Evolutionary conservation across 2,797 vertebrate genomes (phyloP).

Genomic region (Varecia variegata): DNA sequence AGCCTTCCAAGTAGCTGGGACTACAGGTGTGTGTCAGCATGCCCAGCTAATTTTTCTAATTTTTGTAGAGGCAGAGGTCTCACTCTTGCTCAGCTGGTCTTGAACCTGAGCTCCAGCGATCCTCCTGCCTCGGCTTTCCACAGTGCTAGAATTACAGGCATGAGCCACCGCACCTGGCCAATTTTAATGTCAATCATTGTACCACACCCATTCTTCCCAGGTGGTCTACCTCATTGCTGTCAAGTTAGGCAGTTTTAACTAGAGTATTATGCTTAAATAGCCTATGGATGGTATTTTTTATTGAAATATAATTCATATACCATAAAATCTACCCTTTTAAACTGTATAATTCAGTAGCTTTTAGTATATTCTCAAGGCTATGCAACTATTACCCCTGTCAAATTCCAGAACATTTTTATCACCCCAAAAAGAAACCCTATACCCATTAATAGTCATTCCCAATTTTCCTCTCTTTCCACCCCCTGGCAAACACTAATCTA

Average conservation of each 20-base stretch:
- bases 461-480: background rate
- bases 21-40: too few relatives aligned
- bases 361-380: background rate
- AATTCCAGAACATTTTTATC: background rate
- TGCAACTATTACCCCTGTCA: background rate
- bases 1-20: too few relatives aligned
- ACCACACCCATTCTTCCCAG: background rate
- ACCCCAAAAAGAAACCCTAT: background rate
- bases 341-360: background rate
- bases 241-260: slow-evolving; percentile 5
- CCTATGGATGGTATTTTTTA: background rate
- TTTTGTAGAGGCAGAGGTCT: too few relatives aligned
- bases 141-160: too few relatives aligned
- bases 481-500: background rate
- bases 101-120: too few relatives aligned
- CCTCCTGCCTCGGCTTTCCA: too few relatives aligned
- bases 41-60: too few relatives aligned
- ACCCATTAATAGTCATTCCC: background rate
- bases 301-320: slow-evolving; percentile 15
- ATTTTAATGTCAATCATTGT: background rate
- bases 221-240: background rate
- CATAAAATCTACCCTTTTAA: background rate
- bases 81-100: too few relatives aligned
- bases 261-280: background rate
- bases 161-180: too few relatives aligned